phyloP scores from a whole-genome alignment of 1,140 invertebrate genomes.

The Wiebesia pumilae region DNA sequence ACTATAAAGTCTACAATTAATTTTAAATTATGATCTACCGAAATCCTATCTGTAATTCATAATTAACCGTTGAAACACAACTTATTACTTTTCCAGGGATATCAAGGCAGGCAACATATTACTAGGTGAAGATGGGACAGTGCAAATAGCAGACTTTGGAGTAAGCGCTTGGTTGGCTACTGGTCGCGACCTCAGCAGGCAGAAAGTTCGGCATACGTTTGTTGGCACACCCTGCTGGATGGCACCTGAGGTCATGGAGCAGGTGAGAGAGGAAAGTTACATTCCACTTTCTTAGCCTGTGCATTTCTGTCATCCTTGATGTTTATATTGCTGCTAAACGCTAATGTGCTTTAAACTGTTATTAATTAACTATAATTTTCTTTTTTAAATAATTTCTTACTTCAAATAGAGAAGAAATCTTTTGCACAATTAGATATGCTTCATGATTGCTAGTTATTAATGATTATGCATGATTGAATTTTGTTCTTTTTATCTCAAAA shows the following conservation, averaged over 20 bases:
- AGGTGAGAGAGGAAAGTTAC: constrained; percentile 81
- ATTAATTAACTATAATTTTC: background rate
- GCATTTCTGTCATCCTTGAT: constrained; percentile 60
- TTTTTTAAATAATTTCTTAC: background rate
- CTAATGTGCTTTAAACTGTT: background rate
- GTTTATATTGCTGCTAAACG: constrained; percentile 59
- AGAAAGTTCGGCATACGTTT: constrained; percentile 97
- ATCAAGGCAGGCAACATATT: constrained; percentile 99
- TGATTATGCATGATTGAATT: constrained; percentile 25
- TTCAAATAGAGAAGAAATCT: background rate
- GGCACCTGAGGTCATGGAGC: constrained; percentile 99
- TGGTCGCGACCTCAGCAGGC: constrained; percentile 91
- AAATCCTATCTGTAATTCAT: background rate
- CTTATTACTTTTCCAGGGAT: constrained; percentile 80
- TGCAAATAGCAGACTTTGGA: constrained; percentile 97
- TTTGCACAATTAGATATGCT: background rate
- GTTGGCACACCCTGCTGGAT: constrained; percentile 99
- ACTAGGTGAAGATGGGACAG: constrained; percentile 97
- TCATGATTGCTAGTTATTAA: constrained; percentile 10
- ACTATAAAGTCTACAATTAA: background rate
- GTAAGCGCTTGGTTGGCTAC: constrained; percentile 95
- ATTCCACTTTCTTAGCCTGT: constrained; percentile 75
- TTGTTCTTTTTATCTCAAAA: background rate
- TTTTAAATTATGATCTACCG: background rate
- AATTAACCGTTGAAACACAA: background rate